Percentiles rank a stretch among this genome's conserved stretches.
Evolutionary conservation across 2,888 invertebrate genomes (phyloP).

Genomic region (Ophioninae sp.): DNA sequence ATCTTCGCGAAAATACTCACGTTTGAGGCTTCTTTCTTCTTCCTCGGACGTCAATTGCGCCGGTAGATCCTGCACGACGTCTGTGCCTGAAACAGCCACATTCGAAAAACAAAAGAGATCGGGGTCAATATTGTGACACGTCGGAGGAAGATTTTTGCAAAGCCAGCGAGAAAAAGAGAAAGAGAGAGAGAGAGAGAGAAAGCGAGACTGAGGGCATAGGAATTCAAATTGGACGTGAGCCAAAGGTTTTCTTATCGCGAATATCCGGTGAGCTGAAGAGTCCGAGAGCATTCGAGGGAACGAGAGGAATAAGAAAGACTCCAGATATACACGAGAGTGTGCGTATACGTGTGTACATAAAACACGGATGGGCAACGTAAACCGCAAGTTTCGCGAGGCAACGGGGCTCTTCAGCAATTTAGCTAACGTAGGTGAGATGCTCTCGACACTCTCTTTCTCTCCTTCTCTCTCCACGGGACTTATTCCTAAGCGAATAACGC

Average conservation of each 20-base stretch:
- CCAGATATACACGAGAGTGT: neutral
- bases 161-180: conserved; percentile 15
- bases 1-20: conserved; percentile 82
- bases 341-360: conserved; percentile 2
- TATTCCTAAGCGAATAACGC: neutral
- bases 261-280: conserved; percentile 49
- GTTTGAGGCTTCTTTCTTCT: conserved; percentile 90
- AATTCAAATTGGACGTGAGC: conserved; percentile 63
- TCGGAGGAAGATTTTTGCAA: conserved; percentile 2
- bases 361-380: conserved; percentile 16
- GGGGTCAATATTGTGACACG: neutral
- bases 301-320: conserved; percentile 41
- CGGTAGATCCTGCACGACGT: conserved; percentile 88
- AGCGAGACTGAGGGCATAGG: conserved; percentile 34
- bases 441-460: conserved; percentile 23
- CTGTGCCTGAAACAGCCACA: conserved; percentile 85
- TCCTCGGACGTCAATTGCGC: conserved; percentile 85
- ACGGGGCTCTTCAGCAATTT: conserved; percentile 50
- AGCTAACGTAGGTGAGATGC: conserved; percentile 54
- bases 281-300: conserved; percentile 36
- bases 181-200: conserved; percentile 11
- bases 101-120: conserved; percentile 9
- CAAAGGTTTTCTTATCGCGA: conserved; percentile 62
- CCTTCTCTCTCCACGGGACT: neutral
- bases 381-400: conserved; percentile 41